Percentiles rank a stretch among this genome's conserved stretches.
These are phyloP conservation scores for Phoenicopterus ruber DNA, from an alignment of 2,113 vertebrate genomes.

Conservation along the genomic window DNA sequence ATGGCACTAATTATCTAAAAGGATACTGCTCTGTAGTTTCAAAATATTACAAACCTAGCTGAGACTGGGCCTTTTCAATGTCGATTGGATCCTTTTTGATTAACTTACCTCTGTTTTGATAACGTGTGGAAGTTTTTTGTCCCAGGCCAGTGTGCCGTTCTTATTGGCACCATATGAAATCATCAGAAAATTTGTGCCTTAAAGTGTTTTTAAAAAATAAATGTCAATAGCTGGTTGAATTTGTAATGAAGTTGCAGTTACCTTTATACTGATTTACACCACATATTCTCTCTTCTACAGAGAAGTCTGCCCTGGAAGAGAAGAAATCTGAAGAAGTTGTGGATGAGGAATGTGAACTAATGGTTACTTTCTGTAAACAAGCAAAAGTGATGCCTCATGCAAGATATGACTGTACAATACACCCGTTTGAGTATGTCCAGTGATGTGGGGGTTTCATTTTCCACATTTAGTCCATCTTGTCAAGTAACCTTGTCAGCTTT, in stretches of 20 bases:
- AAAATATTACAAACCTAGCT: background rate
- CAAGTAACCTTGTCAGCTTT: background rate
- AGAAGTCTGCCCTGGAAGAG: background rate
- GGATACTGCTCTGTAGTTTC: background rate
- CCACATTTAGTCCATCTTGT: accelerated
- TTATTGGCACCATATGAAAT: background rate
- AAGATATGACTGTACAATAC: background rate
- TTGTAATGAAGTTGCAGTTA: background rate
- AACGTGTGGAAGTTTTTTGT: accelerated
- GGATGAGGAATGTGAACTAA: slow-evolving; percentile 43
- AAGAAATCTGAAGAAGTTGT: background rate
- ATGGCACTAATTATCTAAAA: accelerated
- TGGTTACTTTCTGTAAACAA: slow-evolving; percentile 60
- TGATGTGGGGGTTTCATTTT: accelerated
- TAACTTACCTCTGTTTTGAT: background rate
- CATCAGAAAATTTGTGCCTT: background rate
- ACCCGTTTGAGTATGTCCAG: slow-evolving; percentile 41
- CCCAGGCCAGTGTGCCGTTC: accelerated
- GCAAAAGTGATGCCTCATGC: slow-evolving; percentile 47
- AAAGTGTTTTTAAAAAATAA: background rate
- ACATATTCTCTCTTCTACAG: background rate
- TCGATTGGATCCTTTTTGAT: background rate
- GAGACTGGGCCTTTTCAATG: background rate
- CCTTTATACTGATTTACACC: background rate
- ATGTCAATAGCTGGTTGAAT: background rate